These are phyloP conservation scores for Dendropsophus ebraccatus DNA, from an alignment of 2,113 vertebrate species.

Conservation along the genomic window DNA sequence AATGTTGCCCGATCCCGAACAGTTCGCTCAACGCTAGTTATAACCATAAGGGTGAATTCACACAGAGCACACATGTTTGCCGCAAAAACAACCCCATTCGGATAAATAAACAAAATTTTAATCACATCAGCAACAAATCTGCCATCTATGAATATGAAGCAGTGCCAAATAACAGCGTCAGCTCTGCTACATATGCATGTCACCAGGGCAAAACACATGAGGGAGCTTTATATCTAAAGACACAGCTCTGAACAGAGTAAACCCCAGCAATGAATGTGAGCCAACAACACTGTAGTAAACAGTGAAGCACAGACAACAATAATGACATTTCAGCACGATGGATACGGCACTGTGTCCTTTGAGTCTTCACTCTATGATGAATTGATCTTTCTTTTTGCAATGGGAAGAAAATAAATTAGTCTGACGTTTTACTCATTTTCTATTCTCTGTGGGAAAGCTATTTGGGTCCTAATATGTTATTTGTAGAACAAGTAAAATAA, in stretches of 20 bases:
- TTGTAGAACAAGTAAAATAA: slow-evolving; percentile 39
- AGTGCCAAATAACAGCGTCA: too few species aligned
- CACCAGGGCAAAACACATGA: too few species aligned
- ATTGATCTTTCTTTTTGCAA: slow-evolving; percentile 22
- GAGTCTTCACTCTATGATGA: slow-evolving; percentile 25
- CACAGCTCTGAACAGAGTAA: too few species aligned
- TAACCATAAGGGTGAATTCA: too few species aligned
- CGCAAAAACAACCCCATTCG: too few species aligned
- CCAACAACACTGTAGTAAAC: slow-evolving; percentile 14
- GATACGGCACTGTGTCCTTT: slow-evolving; percentile 9
- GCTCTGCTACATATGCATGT: neutral
- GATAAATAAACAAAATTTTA: too few species aligned
- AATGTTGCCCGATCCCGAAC: too few species aligned
- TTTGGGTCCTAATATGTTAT: slow-evolving; percentile 31
- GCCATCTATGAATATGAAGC: too few species aligned
- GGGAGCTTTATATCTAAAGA: too few species aligned
- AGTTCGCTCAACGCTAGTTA: too few species aligned
- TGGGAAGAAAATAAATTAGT: slow-evolving; percentile 39
- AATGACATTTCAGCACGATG: slow-evolving; percentile 2
- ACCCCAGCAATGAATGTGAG: neutral
- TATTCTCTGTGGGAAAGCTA: slow-evolving; percentile 42
- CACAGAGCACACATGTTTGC: too few species aligned
- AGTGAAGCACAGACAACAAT: slow-evolving; percentile 17
- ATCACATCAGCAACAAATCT: too few species aligned
- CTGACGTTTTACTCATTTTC: slow-evolving; percentile 36